These are phyloP conservation scores for Antheraea mylitta DNA, from an alignment of 1,140 invertebrate genomes.

Conservation along the genomic window DNA sequence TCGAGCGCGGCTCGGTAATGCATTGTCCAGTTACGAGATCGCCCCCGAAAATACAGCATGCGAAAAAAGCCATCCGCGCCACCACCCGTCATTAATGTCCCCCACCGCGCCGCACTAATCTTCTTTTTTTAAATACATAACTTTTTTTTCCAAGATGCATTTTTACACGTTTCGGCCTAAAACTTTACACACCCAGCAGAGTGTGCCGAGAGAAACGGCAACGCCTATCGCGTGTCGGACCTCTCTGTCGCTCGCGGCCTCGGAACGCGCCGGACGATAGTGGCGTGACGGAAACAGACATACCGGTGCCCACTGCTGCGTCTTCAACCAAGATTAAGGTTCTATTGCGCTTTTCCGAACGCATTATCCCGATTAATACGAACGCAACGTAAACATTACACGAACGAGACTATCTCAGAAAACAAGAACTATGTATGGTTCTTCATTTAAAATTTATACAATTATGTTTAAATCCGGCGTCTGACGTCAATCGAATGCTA, in stretches of 20 bases:
- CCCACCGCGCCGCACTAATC: conserved; percentile 68
- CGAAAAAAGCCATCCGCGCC: conserved; percentile 69
- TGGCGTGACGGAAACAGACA: conserved; percentile 63
- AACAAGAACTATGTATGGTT: background rate
- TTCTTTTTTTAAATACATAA: conserved; percentile 78
- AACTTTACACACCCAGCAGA: conserved; percentile 75
- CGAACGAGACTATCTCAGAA: background rate
- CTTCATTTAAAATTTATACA: no score
- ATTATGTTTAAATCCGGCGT: conserved; percentile 22
- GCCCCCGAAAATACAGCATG: conserved; percentile 72
- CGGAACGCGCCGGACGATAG: conserved; percentile 54
- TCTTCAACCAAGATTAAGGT: conserved; percentile 74
- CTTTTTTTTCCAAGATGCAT: conserved; percentile 78
- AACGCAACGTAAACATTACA: background rate
- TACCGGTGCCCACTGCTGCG: conserved; percentile 51
- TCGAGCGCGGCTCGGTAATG: conserved; percentile 59
- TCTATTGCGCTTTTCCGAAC: conserved; percentile 60
- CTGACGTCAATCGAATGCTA: conserved; percentile 50
- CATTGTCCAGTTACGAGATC: conserved; percentile 66
- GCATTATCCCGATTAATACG: conserved; percentile 22
- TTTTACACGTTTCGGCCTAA: conserved; percentile 78
- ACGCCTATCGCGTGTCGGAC: conserved; percentile 62
- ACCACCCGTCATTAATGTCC: conserved; percentile 70
- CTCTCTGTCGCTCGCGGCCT: conserved; percentile 55
- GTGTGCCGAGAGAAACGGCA: conserved; percentile 54